Conservation (phyloP, 2,113 vertebrate genomes). For the Nothoprocta perdicaria region DNA sequence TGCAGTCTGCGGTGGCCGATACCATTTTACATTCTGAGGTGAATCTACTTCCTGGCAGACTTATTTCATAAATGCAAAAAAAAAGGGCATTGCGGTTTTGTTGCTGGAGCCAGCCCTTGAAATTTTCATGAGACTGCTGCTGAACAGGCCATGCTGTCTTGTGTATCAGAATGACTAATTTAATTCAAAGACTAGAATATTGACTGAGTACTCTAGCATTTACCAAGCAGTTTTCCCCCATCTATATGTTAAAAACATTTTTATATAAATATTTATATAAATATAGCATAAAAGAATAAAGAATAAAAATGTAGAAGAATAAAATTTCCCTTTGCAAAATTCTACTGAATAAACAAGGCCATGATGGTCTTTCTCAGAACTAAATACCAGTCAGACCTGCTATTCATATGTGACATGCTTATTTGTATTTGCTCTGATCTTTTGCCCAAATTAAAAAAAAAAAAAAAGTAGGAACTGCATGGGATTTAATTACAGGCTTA, state of each 20-base stretch:
- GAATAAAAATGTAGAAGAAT: background rate
- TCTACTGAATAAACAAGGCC: slow-evolving; percentile 35
- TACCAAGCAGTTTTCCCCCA: background rate
- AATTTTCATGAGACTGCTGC: background rate
- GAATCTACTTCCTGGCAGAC: slow-evolving; percentile 9
- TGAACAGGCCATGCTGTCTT: background rate
- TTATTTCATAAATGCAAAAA: background rate
- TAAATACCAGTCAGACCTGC: slow-evolving; percentile 48
- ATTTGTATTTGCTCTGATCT: slow-evolving; percentile 66
- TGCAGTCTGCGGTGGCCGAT: background rate
- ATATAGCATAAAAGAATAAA: too few relatives aligned
- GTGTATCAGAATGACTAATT: background rate
- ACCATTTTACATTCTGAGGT: background rate
- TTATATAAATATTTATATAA: too few relatives aligned
- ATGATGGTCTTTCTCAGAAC: slow-evolving; percentile 11
- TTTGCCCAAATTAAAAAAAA: slow-evolving; percentile 56
- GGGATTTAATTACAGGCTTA: slow-evolving; percentile 32
- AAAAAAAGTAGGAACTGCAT: slow-evolving; percentile 33
- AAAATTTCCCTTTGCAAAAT: background rate
- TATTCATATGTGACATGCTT: slow-evolving; percentile 57
- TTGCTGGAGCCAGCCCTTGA: background rate
- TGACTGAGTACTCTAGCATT: background rate
- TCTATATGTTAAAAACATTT: background rate
- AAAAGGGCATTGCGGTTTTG: background rate
- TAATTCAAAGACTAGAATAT: background rate